Percentiles rank a stretch among this genome's conserved stretches.
These are phyloP conservation scores for Calephelis nemesis DNA, from an alignment of 1,140 invertebrate species.

Conservation along the genomic window DNA sequence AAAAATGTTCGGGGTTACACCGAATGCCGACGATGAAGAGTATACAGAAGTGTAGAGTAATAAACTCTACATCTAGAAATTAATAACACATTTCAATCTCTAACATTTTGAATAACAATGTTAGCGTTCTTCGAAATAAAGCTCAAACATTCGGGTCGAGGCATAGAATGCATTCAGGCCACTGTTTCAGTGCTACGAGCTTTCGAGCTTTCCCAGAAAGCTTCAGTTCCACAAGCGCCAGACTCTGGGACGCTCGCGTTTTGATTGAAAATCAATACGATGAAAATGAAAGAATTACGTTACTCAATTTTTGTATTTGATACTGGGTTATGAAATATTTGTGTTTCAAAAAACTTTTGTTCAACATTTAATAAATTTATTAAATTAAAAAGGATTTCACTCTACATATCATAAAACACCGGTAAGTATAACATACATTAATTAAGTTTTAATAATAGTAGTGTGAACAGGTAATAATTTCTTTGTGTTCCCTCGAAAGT, in stretches of 20 bases:
- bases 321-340: not conserved
- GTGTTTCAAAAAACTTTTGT: slow-evolving; percentile 1
- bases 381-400: slow-evolving; percentile 18
- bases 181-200: slow-evolving; percentile 44
- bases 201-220: slow-evolving; percentile 29
- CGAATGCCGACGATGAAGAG: too few species aligned
- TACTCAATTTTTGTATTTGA: not conserved
- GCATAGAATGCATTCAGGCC: slow-evolving; percentile 52
- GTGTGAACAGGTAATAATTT: not conserved
- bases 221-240: slow-evolving; percentile 44
- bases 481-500: not conserved
- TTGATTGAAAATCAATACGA: slow-evolving; percentile 1
- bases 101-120: too few species aligned
- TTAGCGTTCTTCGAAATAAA: slow-evolving; percentile 2
- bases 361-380: slow-evolving; percentile 12
- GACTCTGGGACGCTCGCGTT: slow-evolving; percentile 43
- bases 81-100: too few species aligned
- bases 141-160: slow-evolving; percentile 45
- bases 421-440: slow-evolving; percentile 31
- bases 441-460: slow-evolving; percentile 4
- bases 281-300: not conserved
- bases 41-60: too few species aligned
- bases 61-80: too few species aligned
- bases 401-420: slow-evolving; percentile 23
- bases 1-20: too few species aligned